These are phyloP conservation scores for Phymorhynchus buccinoides DNA, from an alignment of 1,140 invertebrate genomes.

Conservation along the genomic window DNA sequence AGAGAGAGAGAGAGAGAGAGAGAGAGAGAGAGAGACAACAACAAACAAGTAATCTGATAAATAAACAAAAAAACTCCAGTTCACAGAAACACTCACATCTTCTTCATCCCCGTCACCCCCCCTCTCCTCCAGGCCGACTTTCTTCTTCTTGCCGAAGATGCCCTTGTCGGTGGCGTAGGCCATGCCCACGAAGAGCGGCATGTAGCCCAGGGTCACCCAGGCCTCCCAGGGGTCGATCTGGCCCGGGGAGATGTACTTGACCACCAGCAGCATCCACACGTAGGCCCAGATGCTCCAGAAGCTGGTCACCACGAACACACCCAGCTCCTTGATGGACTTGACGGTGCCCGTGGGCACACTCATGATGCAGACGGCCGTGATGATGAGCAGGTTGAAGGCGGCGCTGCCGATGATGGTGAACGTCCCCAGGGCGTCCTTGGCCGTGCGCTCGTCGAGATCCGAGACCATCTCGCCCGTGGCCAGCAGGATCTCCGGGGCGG, in stretches of 20 bases:
- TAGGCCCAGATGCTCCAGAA: constrained; percentile 76
- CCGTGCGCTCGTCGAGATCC: constrained; percentile 50
- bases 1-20: neutral
- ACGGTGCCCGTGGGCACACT: constrained; percentile 60
- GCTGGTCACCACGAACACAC: constrained; percentile 73
- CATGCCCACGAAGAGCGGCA: constrained; percentile 75
- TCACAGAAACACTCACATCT: constrained; percentile 33
- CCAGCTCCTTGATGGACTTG: constrained; percentile 72
- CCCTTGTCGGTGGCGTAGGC: constrained; percentile 66
- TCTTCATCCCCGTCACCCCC: constrained; percentile 37
- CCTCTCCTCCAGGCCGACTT: constrained; percentile 10
- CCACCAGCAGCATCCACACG: constrained; percentile 73
- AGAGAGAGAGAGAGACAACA: no score
- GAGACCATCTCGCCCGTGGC: constrained; percentile 74
- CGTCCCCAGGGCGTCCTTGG: constrained; percentile 72
- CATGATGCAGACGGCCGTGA: constrained; percentile 71
- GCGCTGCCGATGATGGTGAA: constrained; percentile 76
- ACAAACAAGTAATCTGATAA: neutral
- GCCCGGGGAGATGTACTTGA: constrained; percentile 60
- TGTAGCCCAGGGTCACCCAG: constrained; percentile 77
- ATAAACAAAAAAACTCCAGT: no score
- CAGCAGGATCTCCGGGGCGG: constrained; percentile 76
- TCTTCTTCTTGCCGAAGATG: constrained; percentile 61
- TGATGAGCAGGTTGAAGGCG: constrained; percentile 76
- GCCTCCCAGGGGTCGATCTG: constrained; percentile 77